Evolutionary conservation across 2,113 vertebrate species (phyloP).

Genomic region (Uria aalge): DNA sequence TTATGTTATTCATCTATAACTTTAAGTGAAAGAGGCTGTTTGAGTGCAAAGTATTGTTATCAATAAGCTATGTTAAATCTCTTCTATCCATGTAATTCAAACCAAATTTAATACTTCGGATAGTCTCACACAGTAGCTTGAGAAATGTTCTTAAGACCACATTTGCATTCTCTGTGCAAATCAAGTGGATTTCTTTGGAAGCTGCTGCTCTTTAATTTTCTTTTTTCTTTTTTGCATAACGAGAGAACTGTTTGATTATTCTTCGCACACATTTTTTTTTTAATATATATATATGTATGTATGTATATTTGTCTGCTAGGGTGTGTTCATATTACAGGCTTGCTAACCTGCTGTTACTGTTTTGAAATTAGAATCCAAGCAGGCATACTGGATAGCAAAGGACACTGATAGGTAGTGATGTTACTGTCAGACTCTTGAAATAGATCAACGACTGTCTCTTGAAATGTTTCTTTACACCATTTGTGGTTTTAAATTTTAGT

Average conservation of each 20-base stretch:
- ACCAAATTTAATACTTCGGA: not conserved
- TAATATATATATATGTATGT: too few relatives aligned
- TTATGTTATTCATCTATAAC: not conserved
- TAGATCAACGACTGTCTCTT: not conserved
- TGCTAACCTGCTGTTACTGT: not conserved
- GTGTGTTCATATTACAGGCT: not conserved
- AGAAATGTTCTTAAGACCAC: not conserved
- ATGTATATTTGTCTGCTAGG: not conserved
- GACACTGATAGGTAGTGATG: not conserved
- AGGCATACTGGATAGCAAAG: not conserved
- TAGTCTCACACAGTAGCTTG: not conserved
- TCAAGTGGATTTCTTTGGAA: not conserved
- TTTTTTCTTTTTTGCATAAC: not conserved
- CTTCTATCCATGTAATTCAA: not conserved
- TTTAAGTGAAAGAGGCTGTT: not conserved
- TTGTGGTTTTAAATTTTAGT: not conserved
- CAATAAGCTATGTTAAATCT: not conserved
- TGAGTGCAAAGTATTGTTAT: not conserved
- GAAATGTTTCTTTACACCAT: not conserved
- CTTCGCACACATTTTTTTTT: not conserved
- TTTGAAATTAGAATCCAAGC: not conserved
- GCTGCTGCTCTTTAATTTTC: not conserved
- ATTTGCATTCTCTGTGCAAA: constrained; percentile 39
- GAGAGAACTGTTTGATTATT: not conserved
- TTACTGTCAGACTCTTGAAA: not conserved